Evolutionary conservation across 1,140 invertebrate genomes (phyloP).

Genomic region (Penaeus vannamei): DNA sequence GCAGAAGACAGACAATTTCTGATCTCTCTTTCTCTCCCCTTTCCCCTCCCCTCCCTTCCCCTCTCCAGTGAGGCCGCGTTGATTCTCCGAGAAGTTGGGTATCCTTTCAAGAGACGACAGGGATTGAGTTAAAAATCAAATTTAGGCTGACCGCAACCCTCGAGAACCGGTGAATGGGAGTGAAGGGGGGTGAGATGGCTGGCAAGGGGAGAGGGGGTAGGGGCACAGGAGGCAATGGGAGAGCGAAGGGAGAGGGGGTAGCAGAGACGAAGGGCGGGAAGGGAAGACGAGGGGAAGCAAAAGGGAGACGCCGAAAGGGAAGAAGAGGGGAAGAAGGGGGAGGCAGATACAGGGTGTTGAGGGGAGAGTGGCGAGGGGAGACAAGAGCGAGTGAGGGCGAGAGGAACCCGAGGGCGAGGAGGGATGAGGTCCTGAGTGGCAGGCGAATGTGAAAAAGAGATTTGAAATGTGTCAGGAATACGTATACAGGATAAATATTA

Average conservation of each 20-base stretch:
- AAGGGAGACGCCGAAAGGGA: no score
- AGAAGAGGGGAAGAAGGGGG: no score
- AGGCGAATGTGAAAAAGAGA: no score
- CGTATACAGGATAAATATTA: no score
- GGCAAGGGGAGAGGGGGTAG: neutral
- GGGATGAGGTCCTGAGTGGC: no score
- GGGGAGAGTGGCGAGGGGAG: no score
- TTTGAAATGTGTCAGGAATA: no score
- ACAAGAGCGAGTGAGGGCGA: no score
- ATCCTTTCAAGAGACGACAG: neutral
- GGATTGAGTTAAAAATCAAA: constrained; percentile 21
- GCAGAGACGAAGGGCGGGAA: neutral
- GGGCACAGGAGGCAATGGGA: neutral
- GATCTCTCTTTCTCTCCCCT: neutral
- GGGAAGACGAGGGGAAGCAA: neutral
- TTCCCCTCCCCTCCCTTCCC: neutral
- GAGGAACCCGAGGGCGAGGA: no score
- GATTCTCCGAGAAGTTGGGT: neutral
- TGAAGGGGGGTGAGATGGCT: neutral
- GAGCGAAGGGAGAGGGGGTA: neutral
- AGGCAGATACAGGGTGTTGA: no score
- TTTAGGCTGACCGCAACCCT: constrained; percentile 19
- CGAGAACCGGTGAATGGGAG: constrained; percentile 7
- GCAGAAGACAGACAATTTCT: no score
- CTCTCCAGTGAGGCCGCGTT: neutral